Evolutionary conservation across 2,113 vertebrate genomes (phyloP), one percentile per base, ranked within the genome.

Genomic region (Noctilio leporinus): DNA sequence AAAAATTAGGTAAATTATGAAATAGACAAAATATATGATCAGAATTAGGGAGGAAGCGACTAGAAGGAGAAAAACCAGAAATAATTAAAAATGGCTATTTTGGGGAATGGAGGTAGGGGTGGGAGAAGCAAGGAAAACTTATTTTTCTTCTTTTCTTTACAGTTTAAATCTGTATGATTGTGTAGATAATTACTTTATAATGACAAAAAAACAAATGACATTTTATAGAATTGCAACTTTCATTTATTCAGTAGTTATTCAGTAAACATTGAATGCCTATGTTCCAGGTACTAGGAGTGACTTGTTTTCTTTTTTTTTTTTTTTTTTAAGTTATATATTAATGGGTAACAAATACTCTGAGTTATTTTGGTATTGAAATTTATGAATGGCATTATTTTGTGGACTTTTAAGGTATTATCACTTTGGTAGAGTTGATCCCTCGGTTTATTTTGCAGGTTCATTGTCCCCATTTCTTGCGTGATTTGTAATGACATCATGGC

Each of bases 401-500:
- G 24, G 35, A 51, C 80, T 59, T 69, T 4, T 20, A 70, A 85
- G 51, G 30, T 72, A 22, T 12, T 76, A n/a, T 38, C 35, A 3
- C 73, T 15, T 70, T 33, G 26, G 45, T 76, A 73, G 15, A 5
- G 43, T 88, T 95, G 0, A 16, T 49, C 17, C 1, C 64, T 51
- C 38, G 7, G 22, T 67, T 53, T 91, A 49, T 83, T 92, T 17
- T 65, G 64, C 88, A 99, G 99, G 99, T 99, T 99, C 97, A 99
- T 99, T 5, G 99, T 99, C 24, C 99, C 99, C 0, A 99, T 99
- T 95, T 99, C 99, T 96, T 99, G 99, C 45, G 99, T 99, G 95
- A 99, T 99, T 98, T 99, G 99, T 97, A 99, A 99, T 33, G 99
- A 99, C 98, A 99, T 99, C 89, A 99, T 99, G 99, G 99, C 99